Base-by-base conservation (phyloP, 2,113 vertebrate species). In the Theropithecus gelada region DNA sequence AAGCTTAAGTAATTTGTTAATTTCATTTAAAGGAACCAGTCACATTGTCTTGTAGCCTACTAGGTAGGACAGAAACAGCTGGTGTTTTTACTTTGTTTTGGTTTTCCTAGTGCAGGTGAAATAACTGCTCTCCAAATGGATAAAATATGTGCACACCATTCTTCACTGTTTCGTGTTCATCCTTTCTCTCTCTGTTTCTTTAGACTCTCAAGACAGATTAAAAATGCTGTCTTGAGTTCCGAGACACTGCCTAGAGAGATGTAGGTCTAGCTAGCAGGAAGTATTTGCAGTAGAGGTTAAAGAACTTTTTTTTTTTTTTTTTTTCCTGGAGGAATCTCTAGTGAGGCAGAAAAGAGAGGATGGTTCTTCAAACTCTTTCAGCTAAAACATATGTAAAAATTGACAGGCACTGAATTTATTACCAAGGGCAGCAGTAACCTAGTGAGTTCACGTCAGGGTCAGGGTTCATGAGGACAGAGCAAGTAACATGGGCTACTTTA, bases 301-400 rank as follows among this genome's bases (percentile, higher is more conserved):
- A 97, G 50, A 86, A 32, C 17, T 75, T 94, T 85, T 27, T 76
- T 23, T 72, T 78, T 94, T 68, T 78, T 86, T 85, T 27, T 76
- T 23, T 73, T 78, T 93, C 45, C 78, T 25, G n/a, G 79, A 96
- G 90, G 84, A 92, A 88, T 98, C 87, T 96, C 93, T n/a, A 64
- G 43, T 93, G 75, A 98, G 88, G 95, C 84, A 35, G 88, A 93
- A 97, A 98, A 98, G 68, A 95, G 64, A 97, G 75, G 96, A 90
- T 64, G 84, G 97, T 92, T 72, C 90, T 88, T 92, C 45, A 83
- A 94, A 97, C 90, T 93, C 90, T 92, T 97, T 97, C 52, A 96
- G 90, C 79, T 96, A 90, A 97, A 91, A 94, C 3, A 70, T 88
- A 89, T 6, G 0, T 88, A 94, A 97, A 97, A 97, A 98, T 70